phyloP scores from a whole-genome alignment of 2,888 invertebrate genomes.

The Ennomos fuscantarius region DNA sequence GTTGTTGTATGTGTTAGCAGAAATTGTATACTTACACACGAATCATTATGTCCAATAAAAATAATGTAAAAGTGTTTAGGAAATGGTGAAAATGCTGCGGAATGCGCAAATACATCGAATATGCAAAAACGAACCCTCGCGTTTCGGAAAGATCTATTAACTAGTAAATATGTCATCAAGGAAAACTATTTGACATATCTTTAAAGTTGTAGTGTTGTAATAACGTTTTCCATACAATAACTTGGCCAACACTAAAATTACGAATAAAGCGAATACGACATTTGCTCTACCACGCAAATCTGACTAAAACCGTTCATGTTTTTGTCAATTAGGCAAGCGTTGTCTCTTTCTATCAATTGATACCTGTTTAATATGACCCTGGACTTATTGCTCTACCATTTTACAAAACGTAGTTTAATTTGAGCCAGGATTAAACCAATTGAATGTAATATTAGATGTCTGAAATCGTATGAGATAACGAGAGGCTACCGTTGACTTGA shows the following conservation, averaged over 20 bases:
- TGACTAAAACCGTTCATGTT: conserved; percentile 10
- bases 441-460: conserved; percentile 27
- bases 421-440: conserved; percentile 24
- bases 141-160: conserved; percentile 4
- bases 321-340: conserved; percentile 14
- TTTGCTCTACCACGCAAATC: conserved; percentile 3
- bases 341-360: conserved; percentile 17
- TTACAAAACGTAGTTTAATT: conserved; percentile 24
- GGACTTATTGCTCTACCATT: conserved; percentile 18
- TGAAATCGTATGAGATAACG: conserved; percentile 26
- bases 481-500: conserved; percentile 35
- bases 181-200: conserved; percentile 12
- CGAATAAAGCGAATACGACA: not conserved
- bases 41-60: too few relatives aligned
- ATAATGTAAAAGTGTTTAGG: conserved; percentile 6
- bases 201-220: conserved; percentile 1
- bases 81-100: conserved; percentile 13
- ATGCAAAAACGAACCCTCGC: conserved; percentile 9
- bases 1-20: conserved; percentile 8
- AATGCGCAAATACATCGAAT: conserved; percentile 7
- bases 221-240: not conserved
- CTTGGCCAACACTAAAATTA: not conserved
- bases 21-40: conserved; percentile 27
- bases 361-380: conserved; percentile 20
- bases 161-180: conserved; percentile 39